These are phyloP conservation scores for Parnassius smintheus DNA, from an alignment of 2,888 invertebrate species.

Conservation along the genomic window DNA sequence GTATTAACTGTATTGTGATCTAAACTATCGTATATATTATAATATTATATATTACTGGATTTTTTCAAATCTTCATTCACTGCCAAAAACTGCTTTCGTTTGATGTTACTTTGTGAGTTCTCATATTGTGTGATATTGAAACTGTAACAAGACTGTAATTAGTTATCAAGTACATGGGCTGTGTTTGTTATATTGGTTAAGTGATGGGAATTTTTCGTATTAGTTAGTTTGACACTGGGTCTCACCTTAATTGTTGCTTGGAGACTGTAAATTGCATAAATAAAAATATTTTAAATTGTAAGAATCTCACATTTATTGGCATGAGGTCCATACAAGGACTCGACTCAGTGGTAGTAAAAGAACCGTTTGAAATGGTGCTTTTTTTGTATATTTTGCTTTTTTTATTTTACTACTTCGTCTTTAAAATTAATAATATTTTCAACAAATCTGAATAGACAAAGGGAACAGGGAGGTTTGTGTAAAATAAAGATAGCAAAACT, in stretches of 20 bases:
- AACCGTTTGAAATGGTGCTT: too few relatives aligned
- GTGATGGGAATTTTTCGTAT: conserved; percentile 1
- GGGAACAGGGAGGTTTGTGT: background rate
- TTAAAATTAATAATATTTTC: too few relatives aligned
- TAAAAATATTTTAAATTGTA: background rate
- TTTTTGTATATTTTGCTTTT: too few relatives aligned
- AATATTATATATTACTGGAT: conserved; percentile 43
- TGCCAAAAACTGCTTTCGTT: conserved; percentile 59
- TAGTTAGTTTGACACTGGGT: background rate
- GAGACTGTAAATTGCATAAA: conserved; percentile 38
- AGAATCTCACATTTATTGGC: conserved; percentile 7
- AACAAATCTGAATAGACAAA: background rate
- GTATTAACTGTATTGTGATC: conserved; percentile 79
- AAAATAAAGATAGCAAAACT: background rate
- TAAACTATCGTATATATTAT: conserved; percentile 61
- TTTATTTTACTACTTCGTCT: too few relatives aligned
- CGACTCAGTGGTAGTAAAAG: too few relatives aligned
- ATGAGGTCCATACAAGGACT: background rate
- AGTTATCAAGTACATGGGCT: conserved; percentile 47
- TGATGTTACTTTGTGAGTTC: conserved; percentile 50
- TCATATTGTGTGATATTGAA: conserved; percentile 60
- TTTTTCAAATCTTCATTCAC: conserved; percentile 54
- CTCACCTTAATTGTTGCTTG: conserved; percentile 2
- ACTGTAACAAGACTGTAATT: conserved; percentile 50
- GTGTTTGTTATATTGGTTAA: conserved; percentile 34